Percentiles rank a stretch among this genome's conserved stretches.
These are phyloP conservation scores for Temnothorax rugatulus DNA, from an alignment of 2,888 invertebrate genomes.

Conservation along the genomic window DNA sequence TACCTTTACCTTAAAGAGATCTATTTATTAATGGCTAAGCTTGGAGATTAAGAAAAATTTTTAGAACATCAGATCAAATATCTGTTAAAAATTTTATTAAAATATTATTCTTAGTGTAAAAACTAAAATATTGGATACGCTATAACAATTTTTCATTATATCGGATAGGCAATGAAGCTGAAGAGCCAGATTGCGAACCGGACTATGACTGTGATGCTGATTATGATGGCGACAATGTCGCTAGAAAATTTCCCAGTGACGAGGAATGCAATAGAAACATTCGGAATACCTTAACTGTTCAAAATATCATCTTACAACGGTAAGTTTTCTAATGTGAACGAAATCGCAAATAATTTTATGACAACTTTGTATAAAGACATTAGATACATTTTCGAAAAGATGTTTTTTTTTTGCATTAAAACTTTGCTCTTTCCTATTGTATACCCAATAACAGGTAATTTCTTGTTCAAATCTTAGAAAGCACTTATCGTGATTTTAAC, in stretches of 20 bases:
- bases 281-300: constrained; percentile 90
- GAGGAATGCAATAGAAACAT: constrained; percentile 84
- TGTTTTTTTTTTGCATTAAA: background rate
- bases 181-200: constrained; percentile 85
- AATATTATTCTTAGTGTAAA: background rate
- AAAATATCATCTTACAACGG: constrained; percentile 93
- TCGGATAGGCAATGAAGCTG: constrained; percentile 87
- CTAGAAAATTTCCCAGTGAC: constrained; percentile 86
- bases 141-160: background rate
- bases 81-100: background rate
- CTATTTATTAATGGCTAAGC: background rate
- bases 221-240: constrained; percentile 85
- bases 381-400: background rate
- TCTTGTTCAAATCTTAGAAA: background rate
- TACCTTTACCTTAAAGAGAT: too few relatives aligned
- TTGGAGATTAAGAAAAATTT: background rate
- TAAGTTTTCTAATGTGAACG: constrained; percentile 81
- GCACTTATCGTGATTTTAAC: background rate
- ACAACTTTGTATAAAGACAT: background rate
- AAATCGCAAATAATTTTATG: background rate
- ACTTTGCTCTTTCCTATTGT: background rate
- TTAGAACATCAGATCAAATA: background rate
- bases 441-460: background rate
- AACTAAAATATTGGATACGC: background rate
- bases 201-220: constrained; percentile 88